Conservation (phyloP, 1,140 invertebrate genomes). For the Spodoptera litura region DNA sequence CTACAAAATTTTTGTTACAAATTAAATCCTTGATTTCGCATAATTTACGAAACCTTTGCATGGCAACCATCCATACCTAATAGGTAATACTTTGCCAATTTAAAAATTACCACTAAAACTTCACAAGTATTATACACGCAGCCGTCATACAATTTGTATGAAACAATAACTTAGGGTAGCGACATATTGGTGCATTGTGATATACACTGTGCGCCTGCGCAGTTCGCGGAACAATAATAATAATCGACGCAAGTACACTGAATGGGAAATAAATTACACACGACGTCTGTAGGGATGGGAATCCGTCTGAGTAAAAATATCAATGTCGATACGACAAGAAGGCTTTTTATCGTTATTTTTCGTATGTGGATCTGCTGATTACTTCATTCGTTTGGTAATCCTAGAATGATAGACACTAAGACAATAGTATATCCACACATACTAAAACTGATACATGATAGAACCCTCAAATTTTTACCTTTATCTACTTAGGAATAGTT, state of each 20-base stretch:
- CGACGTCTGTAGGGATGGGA: slow-evolving; percentile 59
- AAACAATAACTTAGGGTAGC: slow-evolving; percentile 38
- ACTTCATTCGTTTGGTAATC: too few species aligned
- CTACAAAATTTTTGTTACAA: too few species aligned
- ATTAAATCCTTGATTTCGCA: too few species aligned
- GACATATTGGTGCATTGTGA: slow-evolving; percentile 43
- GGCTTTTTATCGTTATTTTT: background rate
- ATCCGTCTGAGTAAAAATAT: background rate
- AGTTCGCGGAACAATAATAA: slow-evolving; percentile 81
- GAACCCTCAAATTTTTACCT: too few species aligned
- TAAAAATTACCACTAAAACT: background rate
- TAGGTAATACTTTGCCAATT: too few species aligned
- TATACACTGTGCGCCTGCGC: slow-evolving; percentile 59
- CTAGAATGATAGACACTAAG: too few species aligned
- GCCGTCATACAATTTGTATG: slow-evolving; percentile 17
- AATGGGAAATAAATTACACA: slow-evolving; percentile 84
- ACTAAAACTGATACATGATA: too few species aligned
- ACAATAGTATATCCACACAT: too few species aligned
- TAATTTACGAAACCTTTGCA: too few species aligned
- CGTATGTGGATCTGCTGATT: too few species aligned
- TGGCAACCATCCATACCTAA: too few species aligned
- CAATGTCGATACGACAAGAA: background rate
- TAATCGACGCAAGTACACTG: slow-evolving; percentile 75
- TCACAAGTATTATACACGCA: background rate
- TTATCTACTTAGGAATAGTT: too few species aligned